Evolutionary conservation across 2,888 invertebrate genomes (phyloP).

Genomic region (Tenthredo notha): DNA sequence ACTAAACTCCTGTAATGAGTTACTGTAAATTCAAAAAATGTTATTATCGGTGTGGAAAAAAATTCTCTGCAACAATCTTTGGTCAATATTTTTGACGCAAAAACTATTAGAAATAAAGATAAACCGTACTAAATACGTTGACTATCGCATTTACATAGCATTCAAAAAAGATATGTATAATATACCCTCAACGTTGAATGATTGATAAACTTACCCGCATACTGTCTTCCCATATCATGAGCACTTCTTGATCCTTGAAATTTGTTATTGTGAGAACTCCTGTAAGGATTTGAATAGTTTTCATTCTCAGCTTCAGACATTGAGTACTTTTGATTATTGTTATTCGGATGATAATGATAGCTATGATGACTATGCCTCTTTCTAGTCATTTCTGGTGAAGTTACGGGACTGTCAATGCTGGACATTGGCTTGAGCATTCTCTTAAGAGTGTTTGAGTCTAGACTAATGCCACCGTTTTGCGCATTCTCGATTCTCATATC

Average conservation of each 20-base stretch:
- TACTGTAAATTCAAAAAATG: neutral
- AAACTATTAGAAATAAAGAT: no score
- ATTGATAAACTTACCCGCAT: conserved; percentile 67
- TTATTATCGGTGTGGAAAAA: neutral
- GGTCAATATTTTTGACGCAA: no score
- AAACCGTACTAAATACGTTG: neutral
- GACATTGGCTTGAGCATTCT: conserved; percentile 97
- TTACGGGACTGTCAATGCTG: conserved; percentile 92
- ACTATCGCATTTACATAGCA: neutral
- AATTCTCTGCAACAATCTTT: neutral
- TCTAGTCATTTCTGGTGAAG: conserved; percentile 94
- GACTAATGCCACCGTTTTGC: conserved; percentile 78
- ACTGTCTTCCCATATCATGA: conserved; percentile 85
- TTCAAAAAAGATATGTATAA: neutral
- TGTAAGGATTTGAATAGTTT: conserved; percentile 73
- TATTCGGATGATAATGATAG: conserved; percentile 75
- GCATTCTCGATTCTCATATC: conserved; percentile 85
- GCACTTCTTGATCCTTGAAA: conserved; percentile 82
- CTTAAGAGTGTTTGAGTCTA: conserved; percentile 93
- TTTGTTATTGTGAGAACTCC: conserved; percentile 73
- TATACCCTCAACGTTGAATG: neutral
- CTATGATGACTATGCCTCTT: conserved; percentile 84
- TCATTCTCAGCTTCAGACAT: conserved; percentile 78
- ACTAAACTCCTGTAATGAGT: neutral
- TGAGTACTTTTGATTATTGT: conserved; percentile 82